These are phyloP conservation scores for Cyprinodon tularosa DNA, from an alignment of 2,113 vertebrate genomes.

Conservation along the genomic window DNA sequence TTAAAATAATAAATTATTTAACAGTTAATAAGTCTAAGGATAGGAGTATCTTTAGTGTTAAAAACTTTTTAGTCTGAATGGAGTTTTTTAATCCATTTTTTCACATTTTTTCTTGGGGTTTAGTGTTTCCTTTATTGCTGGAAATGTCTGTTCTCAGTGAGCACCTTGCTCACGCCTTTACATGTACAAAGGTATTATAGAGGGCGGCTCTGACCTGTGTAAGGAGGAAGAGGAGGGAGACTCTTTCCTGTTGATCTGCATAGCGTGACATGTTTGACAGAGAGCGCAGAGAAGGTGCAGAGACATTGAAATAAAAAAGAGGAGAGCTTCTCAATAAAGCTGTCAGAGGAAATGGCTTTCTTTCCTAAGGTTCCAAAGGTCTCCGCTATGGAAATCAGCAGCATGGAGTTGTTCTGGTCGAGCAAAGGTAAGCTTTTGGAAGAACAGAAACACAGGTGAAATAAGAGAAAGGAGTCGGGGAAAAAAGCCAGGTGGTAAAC, in stretches of 20 bases:
- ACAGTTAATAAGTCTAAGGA: not conserved
- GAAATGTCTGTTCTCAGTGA: constrained; percentile 46
- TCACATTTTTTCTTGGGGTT: constrained; percentile 25
- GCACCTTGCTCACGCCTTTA: constrained; percentile 26
- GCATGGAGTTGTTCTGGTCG: constrained; percentile 73
- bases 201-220: constrained; percentile 75
- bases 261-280: constrained; percentile 65
- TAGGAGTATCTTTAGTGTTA: not conserved
- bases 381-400: constrained; percentile 30
- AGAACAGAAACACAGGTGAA: constrained; percentile 26
- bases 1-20: not conserved
- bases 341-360: not conserved
- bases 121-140: constrained; percentile 36
- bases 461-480: constrained; percentile 39
- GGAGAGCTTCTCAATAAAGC: constrained; percentile 7
- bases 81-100: constrained; percentile 20
- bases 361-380: constrained; percentile 48
- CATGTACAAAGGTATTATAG: constrained; percentile 54
- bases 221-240: constrained; percentile 53
- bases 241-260: constrained; percentile 63
- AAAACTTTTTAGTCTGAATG: constrained; percentile 1
- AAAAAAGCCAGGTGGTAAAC: constrained; percentile 52
- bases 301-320: constrained; percentile 31
- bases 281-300: constrained; percentile 36
- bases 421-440: constrained; percentile 76